Percentiles rank a stretch among this genome's conserved stretches.
Evolutionary conservation across 1,140 invertebrate species (phyloP).

Genomic region (Aphidius ervi): DNA sequence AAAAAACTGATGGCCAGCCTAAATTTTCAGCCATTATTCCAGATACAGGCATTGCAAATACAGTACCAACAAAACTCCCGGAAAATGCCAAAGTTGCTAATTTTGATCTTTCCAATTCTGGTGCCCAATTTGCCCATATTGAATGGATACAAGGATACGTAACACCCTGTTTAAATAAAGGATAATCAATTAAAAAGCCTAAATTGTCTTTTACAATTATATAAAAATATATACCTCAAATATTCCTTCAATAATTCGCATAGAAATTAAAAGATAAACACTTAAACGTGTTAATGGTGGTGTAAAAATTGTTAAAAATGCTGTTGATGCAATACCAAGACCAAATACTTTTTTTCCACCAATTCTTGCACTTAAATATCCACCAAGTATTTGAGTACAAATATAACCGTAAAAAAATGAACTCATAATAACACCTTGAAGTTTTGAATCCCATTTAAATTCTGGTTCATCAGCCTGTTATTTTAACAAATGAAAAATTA

Average conservation of each 20-base stretch:
- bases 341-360: constrained; percentile 73
- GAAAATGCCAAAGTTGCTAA: constrained; percentile 76
- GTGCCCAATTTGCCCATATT: constrained; percentile 86
- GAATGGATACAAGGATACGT: constrained; percentile 87
- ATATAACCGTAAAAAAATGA: constrained; percentile 86
- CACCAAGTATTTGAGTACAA: constrained; percentile 69
- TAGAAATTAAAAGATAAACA: constrained; percentile 65
- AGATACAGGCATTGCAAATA: constrained; percentile 73
- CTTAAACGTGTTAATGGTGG: constrained; percentile 71
- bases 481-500: constrained; percentile 7
- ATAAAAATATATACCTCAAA: constrained; percentile 66
- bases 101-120: constrained; percentile 73
- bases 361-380: constrained; percentile 67
- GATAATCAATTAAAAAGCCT: background rate
- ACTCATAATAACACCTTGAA: constrained; percentile 77
- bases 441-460: constrained; percentile 76
- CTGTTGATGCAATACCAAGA: constrained; percentile 73
- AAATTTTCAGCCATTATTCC: constrained; percentile 67
- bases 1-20: constrained; percentile 87
- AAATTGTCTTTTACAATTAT: too few relatives aligned
- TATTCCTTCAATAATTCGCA: constrained; percentile 81
- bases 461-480: constrained; percentile 55
- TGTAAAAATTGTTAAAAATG: constrained; percentile 77
- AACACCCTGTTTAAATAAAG: constrained; percentile 63
- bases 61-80: constrained; percentile 78